Percentiles rank a stretch among this genome's conserved stretches.
Conservation (phyloP, 2,113 vertebrate species). For the Eurypyga helias region DNA sequence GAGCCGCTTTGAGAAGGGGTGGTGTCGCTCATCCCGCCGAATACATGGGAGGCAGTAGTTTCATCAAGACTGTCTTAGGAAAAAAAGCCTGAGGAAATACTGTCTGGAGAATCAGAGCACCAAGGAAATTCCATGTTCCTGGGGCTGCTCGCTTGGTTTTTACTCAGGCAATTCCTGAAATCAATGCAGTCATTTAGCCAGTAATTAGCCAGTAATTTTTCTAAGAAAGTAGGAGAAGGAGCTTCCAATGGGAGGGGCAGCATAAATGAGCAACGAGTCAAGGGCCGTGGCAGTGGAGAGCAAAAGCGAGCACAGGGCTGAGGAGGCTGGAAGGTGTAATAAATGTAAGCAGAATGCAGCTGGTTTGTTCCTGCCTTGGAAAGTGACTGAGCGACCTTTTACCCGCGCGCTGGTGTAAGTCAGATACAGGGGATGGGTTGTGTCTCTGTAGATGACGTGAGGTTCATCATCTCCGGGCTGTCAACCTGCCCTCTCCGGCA, state of each 20-base stretch:
- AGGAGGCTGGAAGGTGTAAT: not conserved
- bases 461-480: not conserved
- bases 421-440: not conserved
- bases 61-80: not conserved
- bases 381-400: not conserved
- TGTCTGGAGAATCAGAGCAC: not conserved
- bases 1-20: not conserved
- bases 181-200: not conserved
- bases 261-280: not conserved
- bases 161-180: not conserved
- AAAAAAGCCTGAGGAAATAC: not conserved
- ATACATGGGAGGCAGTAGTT: not conserved
- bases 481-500: not conserved
- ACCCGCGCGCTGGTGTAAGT: not conserved
- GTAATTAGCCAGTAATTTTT: conserved; percentile 35
- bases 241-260: not conserved
- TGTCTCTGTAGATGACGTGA: not conserved
- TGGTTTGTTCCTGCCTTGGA: conserved; percentile 3
- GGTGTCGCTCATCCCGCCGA: not conserved
- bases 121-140: not conserved
- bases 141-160: not conserved
- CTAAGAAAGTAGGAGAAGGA: not conserved
- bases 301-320: not conserved
- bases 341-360: not conserved
- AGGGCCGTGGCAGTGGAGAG: not conserved